phyloP scores from a whole-genome alignment of 2,888 invertebrate genomes.

The Oegoconia quadripuncta region DNA sequence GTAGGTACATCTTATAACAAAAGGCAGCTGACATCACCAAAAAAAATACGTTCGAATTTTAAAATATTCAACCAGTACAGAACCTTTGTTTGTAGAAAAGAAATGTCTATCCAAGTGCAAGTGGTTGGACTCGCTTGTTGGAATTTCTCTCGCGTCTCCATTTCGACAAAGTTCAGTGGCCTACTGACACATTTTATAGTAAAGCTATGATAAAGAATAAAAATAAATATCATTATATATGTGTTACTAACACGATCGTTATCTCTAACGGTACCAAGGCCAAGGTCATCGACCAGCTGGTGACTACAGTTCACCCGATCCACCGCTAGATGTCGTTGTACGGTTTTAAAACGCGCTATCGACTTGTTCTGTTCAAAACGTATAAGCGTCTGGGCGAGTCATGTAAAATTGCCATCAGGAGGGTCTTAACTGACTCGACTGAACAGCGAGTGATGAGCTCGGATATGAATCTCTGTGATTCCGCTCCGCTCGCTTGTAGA shows the following conservation, averaged over 20 bases:
- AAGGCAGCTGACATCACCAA: not conserved
- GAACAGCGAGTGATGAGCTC: constrained; percentile 73
- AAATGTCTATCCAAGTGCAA: constrained; percentile 13
- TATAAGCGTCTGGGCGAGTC: not conserved
- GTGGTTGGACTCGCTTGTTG: constrained; percentile 21
- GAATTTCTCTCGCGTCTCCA: constrained; percentile 26
- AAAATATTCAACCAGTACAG: not conserved
- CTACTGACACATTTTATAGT: constrained; percentile 32
- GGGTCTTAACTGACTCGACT: constrained; percentile 77
- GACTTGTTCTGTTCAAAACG: constrained; percentile 19
- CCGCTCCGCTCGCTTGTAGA: constrained; percentile 49
- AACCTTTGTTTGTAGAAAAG: constrained; percentile 17
- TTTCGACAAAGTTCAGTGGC: constrained; percentile 22
- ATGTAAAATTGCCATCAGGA: constrained; percentile 38
- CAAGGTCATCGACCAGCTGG: constrained; percentile 36
- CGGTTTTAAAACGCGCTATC: constrained; percentile 28
- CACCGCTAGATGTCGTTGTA: constrained; percentile 34
- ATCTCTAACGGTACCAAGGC: constrained; percentile 38
- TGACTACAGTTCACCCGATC: constrained; percentile 9
- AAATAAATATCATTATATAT: too few relatives aligned
- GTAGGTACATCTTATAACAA: too few relatives aligned
- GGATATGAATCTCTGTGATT: constrained; percentile 62
- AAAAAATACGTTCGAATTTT: too few relatives aligned
- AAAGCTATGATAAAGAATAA: too few relatives aligned
- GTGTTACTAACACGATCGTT: constrained; percentile 12